Base-by-base conservation (phyloP, 2,113 vertebrate species). In the Pithys albifrons region DNA sequence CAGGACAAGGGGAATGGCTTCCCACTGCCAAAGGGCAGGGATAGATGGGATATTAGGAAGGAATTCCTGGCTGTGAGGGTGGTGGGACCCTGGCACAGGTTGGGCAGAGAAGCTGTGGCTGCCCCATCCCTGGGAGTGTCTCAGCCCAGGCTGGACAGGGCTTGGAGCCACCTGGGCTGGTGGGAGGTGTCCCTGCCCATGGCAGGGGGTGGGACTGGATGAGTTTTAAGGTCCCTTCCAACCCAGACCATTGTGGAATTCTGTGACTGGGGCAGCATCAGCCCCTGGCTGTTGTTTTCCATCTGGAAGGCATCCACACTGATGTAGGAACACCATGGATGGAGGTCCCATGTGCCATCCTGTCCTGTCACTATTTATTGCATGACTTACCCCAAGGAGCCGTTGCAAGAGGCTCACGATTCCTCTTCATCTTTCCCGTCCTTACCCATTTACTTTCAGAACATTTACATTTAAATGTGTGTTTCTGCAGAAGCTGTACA, bases 401-500 rank as follows among this genome's bases (percentile, higher is more conserved):
- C 23, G 1, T 9, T 43, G 41, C 61, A 25, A 62, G 65, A 52
- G 71, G 39, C 76, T 92, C 41, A 33, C 6, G 2, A 88, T 93
- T 96, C 95, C 83, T 90, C n/a, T 57, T 73, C 78, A 83, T 95
- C 88, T 92, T 83, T 64, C 43, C 74, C 66, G 43, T 67, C 46
- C 74, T 88, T 25, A 54, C 77, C 90, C 89, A 81, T 95, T 96
- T 96, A 51, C 93, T 88, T 94, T 79, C 88, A 93, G 94, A 95
- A 88, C 89, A 97, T 97, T 96, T 96, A 94, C 95, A 97, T 97
- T 97, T 97, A 96, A 97, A 93, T 96, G 37, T 78, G 86, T 93
- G 93, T 97, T 96, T 95, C 81, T 89, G 79, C 65, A 89, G 93
- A 67, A 96, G 86, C 85, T 97, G 97, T 97, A 86, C 97, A 96